phyloP scores from a whole-genome alignment of 2,113 vertebrate genomes.

The Bos javanicus region DNA sequence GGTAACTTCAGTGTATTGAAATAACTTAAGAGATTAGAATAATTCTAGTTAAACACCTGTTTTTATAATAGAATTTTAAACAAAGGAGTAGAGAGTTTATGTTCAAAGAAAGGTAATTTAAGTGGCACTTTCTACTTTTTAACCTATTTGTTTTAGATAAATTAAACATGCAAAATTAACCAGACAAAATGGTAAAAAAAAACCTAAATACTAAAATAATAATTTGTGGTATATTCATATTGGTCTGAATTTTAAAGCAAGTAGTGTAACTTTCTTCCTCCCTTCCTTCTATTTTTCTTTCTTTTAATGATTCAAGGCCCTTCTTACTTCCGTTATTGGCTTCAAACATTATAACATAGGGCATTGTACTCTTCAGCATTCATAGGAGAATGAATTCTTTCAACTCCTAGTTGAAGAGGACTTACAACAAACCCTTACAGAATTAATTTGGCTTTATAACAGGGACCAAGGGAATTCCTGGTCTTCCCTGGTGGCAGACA shows the following conservation, averaged over 20 bases:
- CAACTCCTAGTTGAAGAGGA: background rate
- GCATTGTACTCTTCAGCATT: background rate
- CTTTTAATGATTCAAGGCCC: background rate
- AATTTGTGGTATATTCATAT: background rate
- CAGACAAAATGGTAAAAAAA: background rate
- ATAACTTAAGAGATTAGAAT: background rate
- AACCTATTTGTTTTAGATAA: background rate
- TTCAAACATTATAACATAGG: background rate
- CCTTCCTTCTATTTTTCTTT: background rate
- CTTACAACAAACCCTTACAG: background rate
- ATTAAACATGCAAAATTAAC: background rate
- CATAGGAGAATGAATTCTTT: background rate
- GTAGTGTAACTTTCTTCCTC: background rate
- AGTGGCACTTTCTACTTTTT: background rate
- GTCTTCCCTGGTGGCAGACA: background rate
- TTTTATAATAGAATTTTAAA: background rate
- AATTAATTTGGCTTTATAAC: background rate
- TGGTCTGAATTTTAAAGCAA: background rate
- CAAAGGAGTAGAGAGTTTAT: background rate
- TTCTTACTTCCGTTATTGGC: background rate
- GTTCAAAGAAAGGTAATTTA: slow-evolving; percentile 1
- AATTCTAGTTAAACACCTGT: background rate
- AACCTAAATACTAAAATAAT: background rate
- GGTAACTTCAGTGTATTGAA: background rate
- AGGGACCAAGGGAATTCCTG: fast-evolving